Evolutionary conservation across 2,113 vertebrate genomes (phyloP).

Genomic region (Larimichthys crocea): DNA sequence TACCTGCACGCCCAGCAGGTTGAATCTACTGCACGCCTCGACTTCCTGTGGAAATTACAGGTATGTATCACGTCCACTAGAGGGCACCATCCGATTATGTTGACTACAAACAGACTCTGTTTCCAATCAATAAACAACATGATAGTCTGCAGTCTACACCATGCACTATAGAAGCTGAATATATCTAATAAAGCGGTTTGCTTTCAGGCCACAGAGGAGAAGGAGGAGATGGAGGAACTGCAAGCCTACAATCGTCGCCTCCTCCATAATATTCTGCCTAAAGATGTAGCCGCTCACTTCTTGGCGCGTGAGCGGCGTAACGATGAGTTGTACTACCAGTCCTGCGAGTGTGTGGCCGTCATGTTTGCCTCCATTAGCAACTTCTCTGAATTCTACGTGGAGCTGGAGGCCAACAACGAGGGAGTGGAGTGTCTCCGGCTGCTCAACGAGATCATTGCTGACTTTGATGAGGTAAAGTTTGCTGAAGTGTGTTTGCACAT

Average conservation of each 20-base stretch:
- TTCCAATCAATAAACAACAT: neutral
- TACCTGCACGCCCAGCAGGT: slow-evolving; percentile 98
- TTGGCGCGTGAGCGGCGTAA: slow-evolving; percentile 92
- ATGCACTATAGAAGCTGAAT: neutral
- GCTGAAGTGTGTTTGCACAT: neutral
- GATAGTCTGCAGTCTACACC: neutral
- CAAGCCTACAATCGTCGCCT: slow-evolving; percentile 96
- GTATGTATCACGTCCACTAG: slow-evolving; percentile 77
- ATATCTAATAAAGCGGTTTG: slow-evolving; percentile 7
- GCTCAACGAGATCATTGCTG: slow-evolving; percentile 97
- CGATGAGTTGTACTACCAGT: slow-evolving; percentile 97
- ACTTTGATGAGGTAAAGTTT: slow-evolving; percentile 92
- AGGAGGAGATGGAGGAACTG: slow-evolving; percentile 98
- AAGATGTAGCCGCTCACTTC: slow-evolving; percentile 96
- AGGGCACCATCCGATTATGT: slow-evolving; percentile 20
- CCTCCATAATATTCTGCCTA: slow-evolving; percentile 96
- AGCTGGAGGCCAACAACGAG: slow-evolving; percentile 98
- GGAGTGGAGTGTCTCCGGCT: slow-evolving; percentile 95
- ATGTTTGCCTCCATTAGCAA: slow-evolving; percentile 99
- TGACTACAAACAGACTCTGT: neutral
- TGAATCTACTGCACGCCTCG: slow-evolving; percentile 95
- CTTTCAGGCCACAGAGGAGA: slow-evolving; percentile 93
- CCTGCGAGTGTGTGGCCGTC: slow-evolving; percentile 95
- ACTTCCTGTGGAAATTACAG: slow-evolving; percentile 99
- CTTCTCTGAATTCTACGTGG: slow-evolving; percentile 97